Percentiles rank a stretch among this genome's conserved stretches.
These are phyloP conservation scores for Phenacoccus solenopsis DNA, from an alignment of 1,140 invertebrate genomes.

Conservation along the genomic window DNA sequence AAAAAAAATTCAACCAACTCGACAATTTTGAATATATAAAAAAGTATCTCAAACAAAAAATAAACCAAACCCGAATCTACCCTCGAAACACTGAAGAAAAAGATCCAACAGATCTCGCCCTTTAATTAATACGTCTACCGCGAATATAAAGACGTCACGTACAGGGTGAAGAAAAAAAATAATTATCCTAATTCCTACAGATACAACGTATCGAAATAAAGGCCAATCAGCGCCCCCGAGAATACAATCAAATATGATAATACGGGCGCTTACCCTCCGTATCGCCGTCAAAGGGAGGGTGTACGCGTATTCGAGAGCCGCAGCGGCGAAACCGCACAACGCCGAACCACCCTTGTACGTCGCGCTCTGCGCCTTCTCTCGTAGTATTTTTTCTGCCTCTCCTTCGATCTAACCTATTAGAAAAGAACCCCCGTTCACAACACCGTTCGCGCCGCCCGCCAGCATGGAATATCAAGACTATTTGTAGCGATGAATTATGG, in stretches of 20 bases:
- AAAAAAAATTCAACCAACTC: too few relatives aligned
- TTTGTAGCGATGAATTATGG: conserved; percentile 1
- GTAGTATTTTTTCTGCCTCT: too few relatives aligned
- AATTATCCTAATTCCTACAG: too few relatives aligned
- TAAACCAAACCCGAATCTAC: too few relatives aligned
- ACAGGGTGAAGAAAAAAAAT: background rate
- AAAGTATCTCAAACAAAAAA: too few relatives aligned
- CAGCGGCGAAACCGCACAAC: background rate
- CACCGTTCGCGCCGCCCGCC: background rate
- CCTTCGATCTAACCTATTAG: background rate
- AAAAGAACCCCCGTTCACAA: background rate
- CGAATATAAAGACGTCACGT: background rate
- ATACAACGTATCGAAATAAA: too few relatives aligned
- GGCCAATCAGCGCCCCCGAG: background rate
- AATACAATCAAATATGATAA: background rate
- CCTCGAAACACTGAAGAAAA: too few relatives aligned
- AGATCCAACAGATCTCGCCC: too few relatives aligned
- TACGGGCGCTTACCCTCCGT: background rate
- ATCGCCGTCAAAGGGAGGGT: background rate
- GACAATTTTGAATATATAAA: too few relatives aligned
- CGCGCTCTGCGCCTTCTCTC: too few relatives aligned
- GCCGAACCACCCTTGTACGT: background rate
- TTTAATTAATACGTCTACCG: too few relatives aligned
- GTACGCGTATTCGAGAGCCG: background rate
- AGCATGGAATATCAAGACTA: background rate